Conservation (phyloP, 2,797 vertebrate genomes). For the Coracias cyanogaster region DNA sequence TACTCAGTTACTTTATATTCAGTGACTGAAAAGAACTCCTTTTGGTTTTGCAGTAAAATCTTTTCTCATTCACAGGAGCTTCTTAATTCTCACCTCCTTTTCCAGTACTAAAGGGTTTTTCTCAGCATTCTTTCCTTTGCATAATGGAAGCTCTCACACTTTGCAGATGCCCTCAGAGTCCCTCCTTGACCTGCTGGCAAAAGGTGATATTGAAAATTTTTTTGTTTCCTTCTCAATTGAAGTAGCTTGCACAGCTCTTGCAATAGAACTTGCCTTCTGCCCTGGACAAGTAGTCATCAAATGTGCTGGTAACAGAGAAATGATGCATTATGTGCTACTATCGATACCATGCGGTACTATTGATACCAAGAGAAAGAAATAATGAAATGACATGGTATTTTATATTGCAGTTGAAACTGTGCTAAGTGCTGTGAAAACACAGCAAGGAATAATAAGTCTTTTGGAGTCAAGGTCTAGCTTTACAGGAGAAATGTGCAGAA, state of each 20-base stretch:
- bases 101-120: not conserved
- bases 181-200: not conserved
- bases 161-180: not conserved
- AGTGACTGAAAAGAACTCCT: not conserved
- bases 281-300: not conserved
- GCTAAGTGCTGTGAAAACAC: conserved; percentile 6
- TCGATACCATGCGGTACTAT: not conserved
- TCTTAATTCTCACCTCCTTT: not conserved
- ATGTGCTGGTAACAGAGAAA: not conserved
- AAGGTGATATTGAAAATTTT: not conserved
- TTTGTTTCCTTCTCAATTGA: not conserved
- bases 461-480: conserved; percentile 3
- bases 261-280: not conserved
- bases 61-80: not conserved
- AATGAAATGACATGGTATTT: not conserved
- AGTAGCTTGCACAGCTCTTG: not conserved
- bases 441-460: not conserved
- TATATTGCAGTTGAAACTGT: not conserved
- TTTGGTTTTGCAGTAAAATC: not conserved
- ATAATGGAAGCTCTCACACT: not conserved
- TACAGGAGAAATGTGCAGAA: not conserved
- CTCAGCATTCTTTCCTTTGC: not conserved
- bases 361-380: not conserved
- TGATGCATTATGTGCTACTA: not conserved
- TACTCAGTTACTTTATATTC: not conserved